A percentile compares a stretch with the other conserved stretches of the same genome.
Evolutionary conservation across 1,140 invertebrate genomes (phyloP).

Genomic region (Eriosoma lanigerum): DNA sequence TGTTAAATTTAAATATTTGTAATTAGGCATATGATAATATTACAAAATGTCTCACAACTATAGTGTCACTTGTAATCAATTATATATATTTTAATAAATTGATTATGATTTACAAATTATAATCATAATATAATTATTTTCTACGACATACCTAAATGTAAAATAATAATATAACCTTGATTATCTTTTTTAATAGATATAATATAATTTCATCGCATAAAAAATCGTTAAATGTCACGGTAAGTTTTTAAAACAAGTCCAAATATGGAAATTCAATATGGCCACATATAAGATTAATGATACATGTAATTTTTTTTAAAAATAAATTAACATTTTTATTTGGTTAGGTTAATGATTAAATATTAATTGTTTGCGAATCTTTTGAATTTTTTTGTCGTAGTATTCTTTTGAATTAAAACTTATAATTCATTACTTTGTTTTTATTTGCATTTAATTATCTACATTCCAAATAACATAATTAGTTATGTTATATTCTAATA

Average conservation of each 20-base stretch:
- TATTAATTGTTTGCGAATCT: too few species aligned
- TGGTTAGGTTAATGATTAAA: too few species aligned
- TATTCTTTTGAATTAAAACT: too few species aligned
- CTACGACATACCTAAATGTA: not conserved
- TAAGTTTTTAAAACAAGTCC: not conserved
- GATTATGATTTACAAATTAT: not conserved
- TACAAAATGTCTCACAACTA: not conserved
- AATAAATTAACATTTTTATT: not conserved
- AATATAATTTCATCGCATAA: not conserved
- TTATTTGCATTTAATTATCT: too few species aligned
- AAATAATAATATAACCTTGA: conserved; percentile 1
- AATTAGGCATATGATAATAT: too few species aligned
- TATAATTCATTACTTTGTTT: too few species aligned
- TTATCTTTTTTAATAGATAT: not conserved
- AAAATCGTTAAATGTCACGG: not conserved
- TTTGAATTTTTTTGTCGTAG: too few species aligned
- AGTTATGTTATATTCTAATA: too few species aligned
- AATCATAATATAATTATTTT: not conserved
- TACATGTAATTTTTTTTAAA: not conserved
- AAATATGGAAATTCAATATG: not conserved
- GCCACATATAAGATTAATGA: not conserved
- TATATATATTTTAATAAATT: not conserved
- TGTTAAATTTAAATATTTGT: too few species aligned
- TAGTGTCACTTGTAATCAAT: too few species aligned
- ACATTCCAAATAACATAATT: too few species aligned